These are phyloP conservation scores for Pyrrhia umbra DNA, from an alignment of 2,888 invertebrate genomes.

Conservation along the genomic window DNA sequence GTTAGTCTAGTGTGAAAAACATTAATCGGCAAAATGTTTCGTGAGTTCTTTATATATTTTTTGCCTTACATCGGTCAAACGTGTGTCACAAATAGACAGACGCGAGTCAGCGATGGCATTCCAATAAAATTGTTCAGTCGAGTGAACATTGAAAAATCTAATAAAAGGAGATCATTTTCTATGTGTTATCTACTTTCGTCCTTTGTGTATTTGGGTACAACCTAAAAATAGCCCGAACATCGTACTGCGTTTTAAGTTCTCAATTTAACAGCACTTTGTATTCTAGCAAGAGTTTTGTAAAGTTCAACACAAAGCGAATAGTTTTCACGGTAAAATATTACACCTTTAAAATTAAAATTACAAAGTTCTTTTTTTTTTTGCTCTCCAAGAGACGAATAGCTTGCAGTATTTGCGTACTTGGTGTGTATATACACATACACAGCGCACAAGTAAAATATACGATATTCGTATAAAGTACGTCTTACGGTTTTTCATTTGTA, in stretches of 20 bases:
- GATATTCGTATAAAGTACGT: conserved; percentile 16
- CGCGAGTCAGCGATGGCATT: conserved; percentile 36
- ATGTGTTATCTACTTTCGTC: too few species aligned
- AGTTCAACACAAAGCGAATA: conserved; percentile 33
- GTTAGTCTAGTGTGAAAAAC: conserved; percentile 14
- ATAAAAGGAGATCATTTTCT: conserved; percentile 45
- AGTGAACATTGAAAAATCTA: conserved; percentile 53
- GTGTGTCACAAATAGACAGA: conserved; percentile 51
- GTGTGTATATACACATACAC: neutral
- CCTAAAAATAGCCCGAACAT: conserved; percentile 6
- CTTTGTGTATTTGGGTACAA: conserved; percentile 8
- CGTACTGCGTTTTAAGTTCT: conserved; percentile 10
- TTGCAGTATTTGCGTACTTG: conserved; percentile 3
- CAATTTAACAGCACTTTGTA: conserved; percentile 34
- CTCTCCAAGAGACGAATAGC: neutral
- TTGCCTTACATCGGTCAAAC: conserved; percentile 41
- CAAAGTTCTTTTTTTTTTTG: neutral
- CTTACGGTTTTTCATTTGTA: conserved; percentile 55
- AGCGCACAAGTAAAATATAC: conserved; percentile 25
- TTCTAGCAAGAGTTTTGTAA: conserved; percentile 18
- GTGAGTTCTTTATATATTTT: conserved; percentile 30
- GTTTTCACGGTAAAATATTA: conserved; percentile 21
- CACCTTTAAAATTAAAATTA: conserved; percentile 25
- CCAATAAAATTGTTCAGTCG: conserved; percentile 52
- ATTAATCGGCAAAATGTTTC: conserved; percentile 14